These are phyloP conservation scores for Labeo catla DNA, from an alignment of 2,113 vertebrate species.

Conservation along the genomic window DNA sequence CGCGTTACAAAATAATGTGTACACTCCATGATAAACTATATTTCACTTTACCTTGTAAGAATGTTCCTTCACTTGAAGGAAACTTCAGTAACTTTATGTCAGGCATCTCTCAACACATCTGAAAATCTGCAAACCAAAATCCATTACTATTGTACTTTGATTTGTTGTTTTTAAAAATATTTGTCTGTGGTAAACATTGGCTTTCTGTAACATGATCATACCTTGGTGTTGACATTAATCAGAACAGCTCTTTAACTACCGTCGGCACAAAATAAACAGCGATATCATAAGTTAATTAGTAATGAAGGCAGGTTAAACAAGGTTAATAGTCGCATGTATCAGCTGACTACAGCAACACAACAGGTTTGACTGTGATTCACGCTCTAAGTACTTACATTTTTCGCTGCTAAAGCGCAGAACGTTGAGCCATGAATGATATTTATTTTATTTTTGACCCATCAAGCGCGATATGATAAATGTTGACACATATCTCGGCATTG, in stretches of 20 bases:
- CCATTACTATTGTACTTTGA: not conserved
- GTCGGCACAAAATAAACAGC: not conserved
- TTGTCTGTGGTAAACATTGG: not conserved
- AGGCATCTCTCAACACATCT: conserved; percentile 59
- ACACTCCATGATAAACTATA: not conserved
- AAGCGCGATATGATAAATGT: conserved; percentile 13
- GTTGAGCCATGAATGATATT: not conserved
- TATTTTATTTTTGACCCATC: conserved; percentile 14
- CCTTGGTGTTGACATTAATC: not conserved
- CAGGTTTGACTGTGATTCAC: conserved; percentile 21
- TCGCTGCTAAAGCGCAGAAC: conserved; percentile 5
- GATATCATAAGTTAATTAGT: not conserved
- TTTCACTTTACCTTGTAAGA: conserved; percentile 63
- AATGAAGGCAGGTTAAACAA: conserved; percentile 1
- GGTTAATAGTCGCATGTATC: not conserved
- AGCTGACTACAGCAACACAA: not conserved
- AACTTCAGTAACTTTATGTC: conserved; percentile 68
- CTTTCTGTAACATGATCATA: not conserved
- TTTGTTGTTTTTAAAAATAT: not conserved
- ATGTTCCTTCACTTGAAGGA: conserved; percentile 64
- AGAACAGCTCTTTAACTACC: not conserved
- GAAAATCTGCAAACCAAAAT: not conserved
- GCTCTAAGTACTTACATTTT: conserved; percentile 22
- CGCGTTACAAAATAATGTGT: too few species aligned
- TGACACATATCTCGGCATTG: not conserved